Base-by-base conservation (phyloP, 2,797 vertebrate genomes). In the Chelon auratus region DNA sequence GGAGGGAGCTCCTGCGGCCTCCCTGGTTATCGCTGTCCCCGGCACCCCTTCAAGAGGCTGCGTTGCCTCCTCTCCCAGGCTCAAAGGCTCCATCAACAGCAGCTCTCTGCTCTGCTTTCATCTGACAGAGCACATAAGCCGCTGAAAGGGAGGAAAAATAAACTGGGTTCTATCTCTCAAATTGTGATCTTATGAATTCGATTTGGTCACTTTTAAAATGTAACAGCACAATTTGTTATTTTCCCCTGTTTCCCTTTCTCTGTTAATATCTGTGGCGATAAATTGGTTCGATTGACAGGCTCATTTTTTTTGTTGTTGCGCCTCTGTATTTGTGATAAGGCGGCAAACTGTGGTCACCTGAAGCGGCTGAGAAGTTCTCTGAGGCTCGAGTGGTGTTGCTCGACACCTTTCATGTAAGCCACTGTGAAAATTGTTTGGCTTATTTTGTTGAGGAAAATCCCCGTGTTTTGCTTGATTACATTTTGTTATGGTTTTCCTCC, bases 51-150 rank as follows among this genome's bases (percentile, higher is more conserved):
- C 96, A 97, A 96, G 96, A 94, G 94, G 87, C 95, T 91, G 94
- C 93, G 87, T 91, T 93, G 93, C 92, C 90, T 91, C 91, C 89
- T 91, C 86, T 90, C 61, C 87, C 84, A 70, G 95, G 95, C 96
- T 94, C 95, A 97, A 91, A 95, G 92, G 95, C 94, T 96, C 96
- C 96, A 97, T 97, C 96, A 96, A 94, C 87, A 75, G 77, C 92
- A 52, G 95, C 95, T 96, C 96, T 96, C 95, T 78, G 95, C 95
- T 93, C 94, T 76, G 91, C 96, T 98, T 97, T 98, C 96, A 98
- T 98, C 96, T 98, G 96, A 94, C 96, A 95, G 96, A 95, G 96
- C 90, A 92, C 95, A 96, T 96, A 97, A 95, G 96, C 95, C 95
- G 94, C 95, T 95, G 93, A 97, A 93, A 96, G 95, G 95, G 94